Base-by-base conservation (phyloP, 1,140 invertebrate genomes). In the Melipona quadrifasciata region DNA sequence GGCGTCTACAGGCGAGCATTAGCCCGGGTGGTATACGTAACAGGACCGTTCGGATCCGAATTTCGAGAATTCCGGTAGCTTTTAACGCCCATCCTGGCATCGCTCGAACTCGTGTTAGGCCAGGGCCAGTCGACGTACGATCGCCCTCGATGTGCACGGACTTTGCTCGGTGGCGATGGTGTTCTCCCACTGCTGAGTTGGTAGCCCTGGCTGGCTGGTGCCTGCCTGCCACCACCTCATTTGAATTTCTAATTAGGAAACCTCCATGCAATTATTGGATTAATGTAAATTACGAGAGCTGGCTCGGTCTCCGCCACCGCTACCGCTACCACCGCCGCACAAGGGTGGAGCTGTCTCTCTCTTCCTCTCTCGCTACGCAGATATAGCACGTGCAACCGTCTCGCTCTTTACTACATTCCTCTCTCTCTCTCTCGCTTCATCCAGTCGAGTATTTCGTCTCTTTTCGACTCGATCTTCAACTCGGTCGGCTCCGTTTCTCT, bases 181-280 rank as follows among this genome's bases (percentile, higher is more conserved):
- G 90, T 91, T 89, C 87, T 90, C 90, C 87, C 91, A 89, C 91
- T 92, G 92, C 90, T 92, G 93, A 93, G 93, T 94, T 95, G 94
- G 94, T 95, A 95, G 94, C 95, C 95, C 96, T 91, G 93, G 92
- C 92, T 90, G 92, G 92, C 90, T 89, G 39, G 92, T 92, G 93
- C 93, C 93, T 94, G 94, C 92, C 95, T 95, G 93, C 96, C 96
- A 96, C 96, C 96, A 96, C 96, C 97, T 97, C 96, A 97, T 97
- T 97, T 97, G 97, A 97, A 97, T 97, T 97, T 97, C 97, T 97
- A 97, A 97, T 97, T 97, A 97, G 97, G 96, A 97, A 97, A 97
- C 97, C 97, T 97, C 96, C 96, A 97, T 97, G 97, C 97, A 97
- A 97, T 97, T 97, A 97, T 97, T 97, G 97, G 97, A 97, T 97